These are phyloP conservation scores for Philaenus spumarius DNA, from an alignment of 1,140 invertebrate genomes.

Conservation along the genomic window DNA sequence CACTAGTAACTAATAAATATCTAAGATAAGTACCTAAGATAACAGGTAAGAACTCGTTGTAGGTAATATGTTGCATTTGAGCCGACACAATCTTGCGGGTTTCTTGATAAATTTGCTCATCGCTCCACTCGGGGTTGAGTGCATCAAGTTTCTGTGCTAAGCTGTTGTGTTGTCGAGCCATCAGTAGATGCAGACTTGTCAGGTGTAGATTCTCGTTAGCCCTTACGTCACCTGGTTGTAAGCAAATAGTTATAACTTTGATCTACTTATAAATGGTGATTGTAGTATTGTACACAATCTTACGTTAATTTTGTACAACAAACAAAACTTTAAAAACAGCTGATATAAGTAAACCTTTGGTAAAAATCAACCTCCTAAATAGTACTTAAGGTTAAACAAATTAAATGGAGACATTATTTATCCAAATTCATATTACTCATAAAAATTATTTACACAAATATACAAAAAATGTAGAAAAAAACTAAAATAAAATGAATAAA, in stretches of 20 bases:
- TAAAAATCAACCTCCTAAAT: no score
- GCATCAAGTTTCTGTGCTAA: constrained; percentile 53
- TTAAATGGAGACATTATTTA: no score
- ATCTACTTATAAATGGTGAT: constrained; percentile 9
- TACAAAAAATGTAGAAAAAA: no score
- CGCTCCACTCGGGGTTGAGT: constrained; percentile 77
- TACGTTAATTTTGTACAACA: neutral
- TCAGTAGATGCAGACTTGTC: constrained; percentile 73
- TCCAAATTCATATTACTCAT: no score
- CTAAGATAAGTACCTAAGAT: constrained; percentile 64
- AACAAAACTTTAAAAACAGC: neutral
- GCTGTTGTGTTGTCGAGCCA: constrained; percentile 78
- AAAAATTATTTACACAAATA: no score
- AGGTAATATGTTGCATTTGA: constrained; percentile 81
- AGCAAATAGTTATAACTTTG: no score
- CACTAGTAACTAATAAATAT: no score
- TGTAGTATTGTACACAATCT: neutral
- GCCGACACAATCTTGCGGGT: constrained; percentile 69
- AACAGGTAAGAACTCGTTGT: constrained; percentile 79
- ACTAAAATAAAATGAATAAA: no score
- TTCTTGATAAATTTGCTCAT: constrained; percentile 76
- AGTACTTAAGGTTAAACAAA: no score
- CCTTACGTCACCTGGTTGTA: constrained; percentile 56
- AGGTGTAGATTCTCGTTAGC: constrained; percentile 77
- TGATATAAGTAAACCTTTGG: neutral